Conservation (phyloP, 37 sponge, comb jelly and placozoan species). For the Lycopodina hypogea region DNA sequence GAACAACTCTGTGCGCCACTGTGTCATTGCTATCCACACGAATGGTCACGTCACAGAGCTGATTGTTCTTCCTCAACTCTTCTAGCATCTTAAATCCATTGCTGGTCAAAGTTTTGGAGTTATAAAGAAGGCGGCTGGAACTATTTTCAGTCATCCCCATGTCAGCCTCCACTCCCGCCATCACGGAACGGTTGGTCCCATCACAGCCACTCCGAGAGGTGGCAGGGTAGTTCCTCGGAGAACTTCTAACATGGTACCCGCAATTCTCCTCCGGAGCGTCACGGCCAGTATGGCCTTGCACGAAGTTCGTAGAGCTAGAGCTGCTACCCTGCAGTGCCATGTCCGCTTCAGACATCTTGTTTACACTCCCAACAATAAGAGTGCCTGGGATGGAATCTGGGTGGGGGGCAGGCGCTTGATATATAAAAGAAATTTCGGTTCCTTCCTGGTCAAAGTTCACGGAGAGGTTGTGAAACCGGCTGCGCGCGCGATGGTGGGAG, state of each 20-base stretch:
- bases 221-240: conserved; percentile 1
- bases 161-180: conserved; percentile 31
- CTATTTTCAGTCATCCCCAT: conserved; percentile 4
- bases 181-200: not conserved
- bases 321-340: not conserved
- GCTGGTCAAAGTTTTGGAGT: conserved; percentile 35
- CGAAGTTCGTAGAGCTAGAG: not conserved
- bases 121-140: conserved; percentile 15
- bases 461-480: no score
- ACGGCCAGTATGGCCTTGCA: not conserved
- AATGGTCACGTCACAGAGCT: conserved; percentile 87
- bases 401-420: no score
- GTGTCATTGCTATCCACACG: conserved; percentile 51
- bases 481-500: no score
- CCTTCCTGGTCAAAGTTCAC: no score
- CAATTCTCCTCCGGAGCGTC: conserved; percentile 33
- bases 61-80: conserved; percentile 49
- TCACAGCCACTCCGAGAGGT: not conserved
- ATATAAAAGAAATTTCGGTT: no score
- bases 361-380: no score
- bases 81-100: conserved; percentile 57
- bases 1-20: conserved; percentile 68
- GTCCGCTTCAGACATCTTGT: not conserved
- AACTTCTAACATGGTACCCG: not conserved
- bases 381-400: no score